Conservation (phyloP, 2,888 invertebrate genomes). For the Deladenus siricidicola region DNA sequence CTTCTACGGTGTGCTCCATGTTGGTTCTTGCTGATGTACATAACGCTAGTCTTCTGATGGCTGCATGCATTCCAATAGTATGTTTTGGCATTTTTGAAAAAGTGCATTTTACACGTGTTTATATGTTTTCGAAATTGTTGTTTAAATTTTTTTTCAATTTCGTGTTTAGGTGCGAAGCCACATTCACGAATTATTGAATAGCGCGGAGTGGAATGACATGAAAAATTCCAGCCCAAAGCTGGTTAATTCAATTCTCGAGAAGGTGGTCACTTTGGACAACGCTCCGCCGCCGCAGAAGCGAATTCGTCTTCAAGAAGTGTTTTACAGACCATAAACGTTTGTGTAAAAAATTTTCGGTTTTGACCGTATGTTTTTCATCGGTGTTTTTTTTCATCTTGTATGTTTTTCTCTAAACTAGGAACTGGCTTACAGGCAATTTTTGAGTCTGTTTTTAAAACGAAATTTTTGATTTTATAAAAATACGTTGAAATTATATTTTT, state of each 20-base stretch:
- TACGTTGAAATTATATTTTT: too few relatives aligned
- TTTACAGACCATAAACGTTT: conserved; percentile 8
- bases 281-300: conserved; percentile 20
- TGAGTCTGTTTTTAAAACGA: too few relatives aligned
- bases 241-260: conserved; percentile 43
- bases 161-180: conserved; percentile 26
- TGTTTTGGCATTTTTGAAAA: not conserved
- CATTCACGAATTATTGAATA: conserved; percentile 29
- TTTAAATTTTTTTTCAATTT: too few relatives aligned
- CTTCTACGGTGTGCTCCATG: conserved; percentile 42
- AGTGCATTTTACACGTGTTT: not conserved
- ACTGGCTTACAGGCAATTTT: too few relatives aligned
- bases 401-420: not conserved
- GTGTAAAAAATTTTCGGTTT: too few relatives aligned
- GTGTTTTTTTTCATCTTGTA: not conserved
- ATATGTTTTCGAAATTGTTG: not conserved
- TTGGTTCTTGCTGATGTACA: conserved; percentile 43
- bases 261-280: conserved; percentile 32
- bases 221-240: conserved; percentile 65
- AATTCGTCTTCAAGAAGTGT: conserved; percentile 16
- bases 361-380: too few relatives aligned
- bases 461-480: too few relatives aligned
- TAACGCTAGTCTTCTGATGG: conserved; percentile 39
- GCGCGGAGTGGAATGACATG: conserved; percentile 71
- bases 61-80: conserved; percentile 40